Percentiles rank a stretch among this genome's conserved stretches.
Conservation (phyloP, 1,140 invertebrate species). For the Globodera rostochiensis region DNA sequence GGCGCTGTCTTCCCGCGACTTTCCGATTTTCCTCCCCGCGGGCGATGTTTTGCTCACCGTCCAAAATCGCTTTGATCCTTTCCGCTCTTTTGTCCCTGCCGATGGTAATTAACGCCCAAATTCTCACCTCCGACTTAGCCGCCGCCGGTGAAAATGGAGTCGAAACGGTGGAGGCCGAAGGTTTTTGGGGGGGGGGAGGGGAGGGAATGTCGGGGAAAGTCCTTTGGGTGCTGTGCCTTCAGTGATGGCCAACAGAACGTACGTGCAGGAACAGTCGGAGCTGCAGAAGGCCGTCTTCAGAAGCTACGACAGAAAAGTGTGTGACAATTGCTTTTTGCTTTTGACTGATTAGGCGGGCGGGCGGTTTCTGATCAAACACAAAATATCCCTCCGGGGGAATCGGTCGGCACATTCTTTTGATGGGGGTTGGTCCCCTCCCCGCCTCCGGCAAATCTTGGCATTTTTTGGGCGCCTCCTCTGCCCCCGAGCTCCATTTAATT, state of each 20-base stretch:
- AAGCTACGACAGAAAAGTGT: constrained; percentile 45
- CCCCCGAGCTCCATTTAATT: background rate
- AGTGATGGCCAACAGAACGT: constrained; percentile 55
- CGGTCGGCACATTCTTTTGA: too few species aligned
- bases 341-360: background rate
- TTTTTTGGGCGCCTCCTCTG: background rate
- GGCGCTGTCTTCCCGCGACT: background rate
- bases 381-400: too few species aligned
- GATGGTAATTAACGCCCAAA: background rate
- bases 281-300: constrained; percentile 50
- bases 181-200: background rate
- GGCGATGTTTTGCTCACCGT: background rate
- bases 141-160: background rate
- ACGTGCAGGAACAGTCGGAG: constrained; percentile 51
- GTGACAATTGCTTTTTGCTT: background rate
- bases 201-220: background rate
- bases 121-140: constrained; percentile 26
- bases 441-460: too few species aligned
- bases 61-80: background rate
- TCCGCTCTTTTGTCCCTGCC: background rate
- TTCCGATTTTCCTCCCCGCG: background rate
- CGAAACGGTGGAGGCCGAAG: constrained; percentile 9
- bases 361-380: too few species aligned
- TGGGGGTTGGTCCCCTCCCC: too few species aligned
- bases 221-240: background rate